These are phyloP conservation scores for Lytechinus variegatus DNA, from an alignment of 35 echinoderm and acorn worm species.

Conservation along the genomic window DNA sequence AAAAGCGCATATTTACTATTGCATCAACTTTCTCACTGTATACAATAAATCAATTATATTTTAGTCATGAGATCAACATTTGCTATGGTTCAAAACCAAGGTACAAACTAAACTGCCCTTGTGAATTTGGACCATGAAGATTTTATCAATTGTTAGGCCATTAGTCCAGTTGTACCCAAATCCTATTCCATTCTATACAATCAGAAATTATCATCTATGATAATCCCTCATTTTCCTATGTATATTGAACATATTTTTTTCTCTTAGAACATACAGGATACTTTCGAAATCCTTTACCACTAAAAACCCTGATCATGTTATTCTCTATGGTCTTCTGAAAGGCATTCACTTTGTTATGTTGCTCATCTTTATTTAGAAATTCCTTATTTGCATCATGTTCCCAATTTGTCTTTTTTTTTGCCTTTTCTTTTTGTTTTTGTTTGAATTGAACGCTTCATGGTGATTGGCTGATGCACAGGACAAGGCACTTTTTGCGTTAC, in stretches of 20 bases:
- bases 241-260: not conserved
- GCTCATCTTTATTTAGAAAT: not conserved
- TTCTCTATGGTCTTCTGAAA: not conserved
- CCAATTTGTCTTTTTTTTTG: not conserved
- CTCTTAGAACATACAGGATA: not conserved
- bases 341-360: not conserved
- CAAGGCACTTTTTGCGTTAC: slow-evolving; percentile 24
- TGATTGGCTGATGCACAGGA: slow-evolving; percentile 37
- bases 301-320: not conserved
- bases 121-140: too few species aligned
- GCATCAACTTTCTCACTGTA: too few species aligned
- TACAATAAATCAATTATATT: too few species aligned
- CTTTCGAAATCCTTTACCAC: not conserved
- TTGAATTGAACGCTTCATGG: not conserved
- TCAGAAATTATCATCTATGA: too few species aligned
- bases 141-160: too few species aligned
- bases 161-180: not conserved
- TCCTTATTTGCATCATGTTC: not conserved
- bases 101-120: too few species aligned
- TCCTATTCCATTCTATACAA: not conserved
- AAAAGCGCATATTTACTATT: too few species aligned
- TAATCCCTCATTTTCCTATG: not conserved
- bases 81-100: too few species aligned
- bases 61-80: too few species aligned
- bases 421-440: not conserved